Conservation (phyloP, 2,888 invertebrate genomes). For the Himalopsyche tibetana region DNA sequence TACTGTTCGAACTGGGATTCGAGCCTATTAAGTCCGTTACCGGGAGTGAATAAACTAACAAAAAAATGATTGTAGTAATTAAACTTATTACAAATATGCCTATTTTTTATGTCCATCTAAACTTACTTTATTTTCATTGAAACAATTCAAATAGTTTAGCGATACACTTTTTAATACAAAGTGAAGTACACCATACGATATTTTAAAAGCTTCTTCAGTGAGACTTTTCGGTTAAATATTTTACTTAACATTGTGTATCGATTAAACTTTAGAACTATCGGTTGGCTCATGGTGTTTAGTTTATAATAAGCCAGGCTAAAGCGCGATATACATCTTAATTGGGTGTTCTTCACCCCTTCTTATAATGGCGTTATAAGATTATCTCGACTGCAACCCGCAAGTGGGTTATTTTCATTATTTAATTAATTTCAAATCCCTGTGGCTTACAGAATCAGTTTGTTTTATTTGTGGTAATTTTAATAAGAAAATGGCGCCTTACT, state of each 20-base stretch:
- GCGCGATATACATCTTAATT: constrained; percentile 57
- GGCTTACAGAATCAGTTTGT: not conserved
- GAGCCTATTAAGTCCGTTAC: too few species aligned
- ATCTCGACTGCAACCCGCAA: constrained; percentile 13
- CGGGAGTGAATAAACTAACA: too few species aligned
- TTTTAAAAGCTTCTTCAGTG: not conserved
- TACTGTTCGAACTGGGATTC: too few species aligned
- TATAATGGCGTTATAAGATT: constrained; percentile 22
- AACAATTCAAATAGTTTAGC: too few species aligned
- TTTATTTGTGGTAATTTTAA: not conserved
- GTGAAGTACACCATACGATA: not conserved
- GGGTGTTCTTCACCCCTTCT: constrained; percentile 54
- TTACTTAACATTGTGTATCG: not conserved
- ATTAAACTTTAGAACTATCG: constrained; percentile 23
- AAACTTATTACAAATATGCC: too few species aligned
- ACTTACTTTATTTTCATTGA: too few species aligned
- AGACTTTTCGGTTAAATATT: not conserved
- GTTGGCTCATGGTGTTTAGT: constrained; percentile 1
- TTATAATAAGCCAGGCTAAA: not conserved
- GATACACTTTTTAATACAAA: too few species aligned
- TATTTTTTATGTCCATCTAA: too few species aligned
- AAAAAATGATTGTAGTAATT: too few species aligned
- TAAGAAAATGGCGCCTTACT: too few species aligned
- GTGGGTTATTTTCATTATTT: constrained; percentile 3
- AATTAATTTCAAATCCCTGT: not conserved